Conservation (phyloP, 2,797 vertebrate species). For the Euthynnus affinis region DNA sequence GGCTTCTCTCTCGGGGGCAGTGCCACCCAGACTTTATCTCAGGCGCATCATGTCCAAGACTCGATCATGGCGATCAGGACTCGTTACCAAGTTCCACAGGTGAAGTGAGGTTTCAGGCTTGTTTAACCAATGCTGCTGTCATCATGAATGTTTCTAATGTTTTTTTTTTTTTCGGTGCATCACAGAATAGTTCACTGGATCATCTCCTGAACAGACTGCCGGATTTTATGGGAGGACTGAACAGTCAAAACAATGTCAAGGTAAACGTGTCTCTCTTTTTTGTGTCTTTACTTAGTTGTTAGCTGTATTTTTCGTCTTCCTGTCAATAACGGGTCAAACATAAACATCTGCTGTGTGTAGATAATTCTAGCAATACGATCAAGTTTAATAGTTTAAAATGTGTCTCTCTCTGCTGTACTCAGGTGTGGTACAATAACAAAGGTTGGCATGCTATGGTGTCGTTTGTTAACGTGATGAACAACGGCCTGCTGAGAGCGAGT, state of each 20-base stretch:
- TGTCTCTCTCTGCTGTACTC: conserved; percentile 22
- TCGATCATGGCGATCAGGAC: conserved; percentile 76
- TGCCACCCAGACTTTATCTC: conserved; percentile 72
- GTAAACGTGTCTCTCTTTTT: conserved; percentile 63
- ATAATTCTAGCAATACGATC: neutral
- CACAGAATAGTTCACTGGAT: conserved; percentile 87
- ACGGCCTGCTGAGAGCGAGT: conserved; percentile 88
- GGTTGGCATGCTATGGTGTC: conserved; percentile 95
- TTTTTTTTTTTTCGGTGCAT: neutral
- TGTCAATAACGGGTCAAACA: neutral
- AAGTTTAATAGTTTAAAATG: neutral
- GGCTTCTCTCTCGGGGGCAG: conserved; percentile 91
- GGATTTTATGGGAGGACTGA: conserved; percentile 79
- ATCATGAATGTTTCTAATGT: neutral
- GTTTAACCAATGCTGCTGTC: neutral
- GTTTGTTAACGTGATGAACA: conserved; percentile 92
- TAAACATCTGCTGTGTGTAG: neutral
- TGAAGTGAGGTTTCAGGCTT: conserved; percentile 33
- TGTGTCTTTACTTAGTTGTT: neutral
- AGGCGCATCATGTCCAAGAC: conserved; percentile 65
- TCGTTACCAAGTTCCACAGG: conserved; percentile 80
- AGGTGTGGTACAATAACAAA: conserved; percentile 98
- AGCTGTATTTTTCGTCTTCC: neutral
- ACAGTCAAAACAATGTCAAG: conserved; percentile 88
- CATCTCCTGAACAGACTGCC: conserved; percentile 85